Evolutionary conservation across 2,888 invertebrate species (phyloP).

Genomic region (Cephus nigrinus): DNA sequence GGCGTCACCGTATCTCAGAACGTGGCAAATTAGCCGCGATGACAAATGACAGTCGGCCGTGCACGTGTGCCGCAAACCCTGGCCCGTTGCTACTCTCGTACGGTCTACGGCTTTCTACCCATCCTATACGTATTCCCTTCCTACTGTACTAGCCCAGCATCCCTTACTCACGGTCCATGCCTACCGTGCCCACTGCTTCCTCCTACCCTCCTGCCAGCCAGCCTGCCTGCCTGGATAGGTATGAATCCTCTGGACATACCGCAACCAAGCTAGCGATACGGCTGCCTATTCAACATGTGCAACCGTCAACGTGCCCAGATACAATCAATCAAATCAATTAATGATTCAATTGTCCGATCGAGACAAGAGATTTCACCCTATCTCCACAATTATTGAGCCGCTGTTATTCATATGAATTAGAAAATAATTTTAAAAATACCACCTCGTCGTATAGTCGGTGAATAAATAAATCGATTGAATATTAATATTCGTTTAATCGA

Average conservation of each 20-base stretch:
- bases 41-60: constrained; percentile 61
- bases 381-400: background rate
- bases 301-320: constrained; percentile 60
- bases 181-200: background rate
- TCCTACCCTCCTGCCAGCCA: constrained; percentile 17
- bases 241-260: constrained; percentile 55
- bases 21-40: constrained; percentile 65
- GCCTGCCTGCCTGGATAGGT: constrained; percentile 31
- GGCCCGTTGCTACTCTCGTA: constrained; percentile 20
- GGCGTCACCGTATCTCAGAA: constrained; percentile 67
- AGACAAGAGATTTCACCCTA: background rate
- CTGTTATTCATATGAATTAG: background rate
- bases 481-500: background rate
- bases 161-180: constrained; percentile 15
- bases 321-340: constrained; percentile 63
- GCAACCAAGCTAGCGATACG: constrained; percentile 45
- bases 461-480: background rate
- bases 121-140: constrained; percentile 14
- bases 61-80: constrained; percentile 37
- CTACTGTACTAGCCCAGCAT: background rate
- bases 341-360: constrained; percentile 58
- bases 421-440: background rate
- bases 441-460: background rate
- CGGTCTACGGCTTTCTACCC: constrained; percentile 24
- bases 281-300: constrained; percentile 61